Evolutionary conservation across 2,113 vertebrate genomes (phyloP), one percentile per base, ranked within the genome.

Genomic region (Hippolais icterina): DNA sequence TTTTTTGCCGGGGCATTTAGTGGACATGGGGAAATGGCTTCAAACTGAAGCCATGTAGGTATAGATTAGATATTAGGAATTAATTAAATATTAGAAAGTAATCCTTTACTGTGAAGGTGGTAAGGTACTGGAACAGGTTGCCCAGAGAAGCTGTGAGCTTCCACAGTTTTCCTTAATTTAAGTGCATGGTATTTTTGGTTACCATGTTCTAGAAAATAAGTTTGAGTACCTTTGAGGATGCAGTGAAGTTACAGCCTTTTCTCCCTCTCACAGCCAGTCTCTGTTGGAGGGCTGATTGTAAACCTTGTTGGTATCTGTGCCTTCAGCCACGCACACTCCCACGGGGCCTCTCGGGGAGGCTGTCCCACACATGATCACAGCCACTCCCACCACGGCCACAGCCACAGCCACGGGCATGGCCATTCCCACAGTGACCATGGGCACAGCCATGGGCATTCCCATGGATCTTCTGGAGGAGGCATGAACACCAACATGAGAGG

Each of bases 401-500:
- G 97, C 49, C 97, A 98, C 44, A 85, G 97, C 57, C 97, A 98
- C 2, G 94, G 95, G 3, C 97, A 98, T 0, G 1, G 95, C 6
- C 99, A 99, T 42, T 97, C 97, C 78, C 98, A 99, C 75, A 75
- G 95, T 46, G 98, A 98, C 50, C 98, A 99, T 4, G 98, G 98
- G 12, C 98, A 99, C 31, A 71, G 97, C 91, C 98, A 98, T 6
- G 98, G 98, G 1, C 98, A 99, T 90, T 95, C 98, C 31, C 99
- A 99, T 3, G 96, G 98, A 39, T 94, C 98, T 15, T 83, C 95
- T 5, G 98, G 98, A 23, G 98, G 98, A 90, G 99, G 99, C 97
- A 99, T 99, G 99, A 99, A 99, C 80, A 98, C 99, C 35, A 99
- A 99, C 95, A 99, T 99, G 99, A 98, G 99, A 98, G 99, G 99